Percentiles rank a stretch among this genome's conserved stretches.
phyloP scores from a whole-genome alignment of 2,888 invertebrate species.

The Acronicta aceris region DNA sequence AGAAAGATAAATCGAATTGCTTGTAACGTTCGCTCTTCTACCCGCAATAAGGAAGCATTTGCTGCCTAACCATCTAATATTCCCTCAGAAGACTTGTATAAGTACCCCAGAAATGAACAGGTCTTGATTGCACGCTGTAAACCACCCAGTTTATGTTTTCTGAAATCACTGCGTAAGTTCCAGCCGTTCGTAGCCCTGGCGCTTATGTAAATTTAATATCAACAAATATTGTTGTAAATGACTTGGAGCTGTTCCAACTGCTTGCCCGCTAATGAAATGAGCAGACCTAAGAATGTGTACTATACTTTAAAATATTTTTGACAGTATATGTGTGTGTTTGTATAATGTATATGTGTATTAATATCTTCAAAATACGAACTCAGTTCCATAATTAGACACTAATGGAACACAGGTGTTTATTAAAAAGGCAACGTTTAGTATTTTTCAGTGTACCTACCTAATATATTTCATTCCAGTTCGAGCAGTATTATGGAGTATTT shows the following conservation, averaged over 20 bases:
- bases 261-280: slow-evolving; percentile 33
- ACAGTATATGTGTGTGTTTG: background rate
- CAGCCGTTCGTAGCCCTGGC: background rate
- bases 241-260: slow-evolving; percentile 47
- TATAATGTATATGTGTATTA: too few species aligned
- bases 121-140: background rate
- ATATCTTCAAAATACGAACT: too few species aligned
- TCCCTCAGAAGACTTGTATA: background rate
- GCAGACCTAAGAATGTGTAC: slow-evolving; percentile 8
- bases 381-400: too few species aligned
- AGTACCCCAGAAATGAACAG: background rate
- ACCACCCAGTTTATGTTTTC: background rate
- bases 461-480: too few species aligned
- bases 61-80: background rate
- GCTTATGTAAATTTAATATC: slow-evolving; percentile 42
- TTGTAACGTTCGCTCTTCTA: too few species aligned
- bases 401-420: too few species aligned
- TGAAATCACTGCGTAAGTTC: slow-evolving; percentile 16
- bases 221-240: slow-evolving; percentile 41
- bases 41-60: background rate
- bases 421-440: too few species aligned
- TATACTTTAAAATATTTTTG: slow-evolving; percentile 18
- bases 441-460: too few species aligned
- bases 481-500: too few species aligned
- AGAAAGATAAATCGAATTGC: too few species aligned